These are phyloP conservation scores for Phaethornis superciliosus DNA, from an alignment of 2,113 vertebrate species.

Conservation along the genomic window DNA sequence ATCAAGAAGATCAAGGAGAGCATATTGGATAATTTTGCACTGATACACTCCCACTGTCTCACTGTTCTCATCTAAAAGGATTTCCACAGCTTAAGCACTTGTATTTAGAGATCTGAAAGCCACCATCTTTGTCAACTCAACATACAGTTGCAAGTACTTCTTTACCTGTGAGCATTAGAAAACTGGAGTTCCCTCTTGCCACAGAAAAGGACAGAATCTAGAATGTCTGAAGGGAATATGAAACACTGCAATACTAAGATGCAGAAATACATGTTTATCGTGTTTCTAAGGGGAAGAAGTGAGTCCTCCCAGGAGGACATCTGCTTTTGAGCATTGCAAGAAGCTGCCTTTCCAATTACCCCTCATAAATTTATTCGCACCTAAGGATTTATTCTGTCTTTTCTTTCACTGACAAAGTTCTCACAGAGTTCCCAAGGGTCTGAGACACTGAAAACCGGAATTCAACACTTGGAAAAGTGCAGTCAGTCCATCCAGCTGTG, in stretches of 20 bases:
- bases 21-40: neutral
- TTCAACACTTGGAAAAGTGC: neutral
- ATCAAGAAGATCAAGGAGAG: neutral
- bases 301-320: neutral
- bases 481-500: neutral
- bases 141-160: neutral
- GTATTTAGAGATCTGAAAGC: neutral
- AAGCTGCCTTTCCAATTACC: neutral
- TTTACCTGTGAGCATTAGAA: neutral
- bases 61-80: neutral
- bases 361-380: constrained; percentile 3
- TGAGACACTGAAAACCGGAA: neutral
- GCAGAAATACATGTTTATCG: neutral
- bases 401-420: neutral
- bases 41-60: neutral
- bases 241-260: neutral
- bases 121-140: neutral
- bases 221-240: neutral
- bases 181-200: neutral
- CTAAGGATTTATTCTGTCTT: constrained; percentile 28
- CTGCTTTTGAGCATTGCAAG: neutral
- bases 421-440: neutral
- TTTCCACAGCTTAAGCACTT: neutral
- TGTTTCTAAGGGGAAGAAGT: neutral
- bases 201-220: neutral